phyloP scores from a whole-genome alignment of 1,140 invertebrate species.

The Nylanderia fulva region DNA sequence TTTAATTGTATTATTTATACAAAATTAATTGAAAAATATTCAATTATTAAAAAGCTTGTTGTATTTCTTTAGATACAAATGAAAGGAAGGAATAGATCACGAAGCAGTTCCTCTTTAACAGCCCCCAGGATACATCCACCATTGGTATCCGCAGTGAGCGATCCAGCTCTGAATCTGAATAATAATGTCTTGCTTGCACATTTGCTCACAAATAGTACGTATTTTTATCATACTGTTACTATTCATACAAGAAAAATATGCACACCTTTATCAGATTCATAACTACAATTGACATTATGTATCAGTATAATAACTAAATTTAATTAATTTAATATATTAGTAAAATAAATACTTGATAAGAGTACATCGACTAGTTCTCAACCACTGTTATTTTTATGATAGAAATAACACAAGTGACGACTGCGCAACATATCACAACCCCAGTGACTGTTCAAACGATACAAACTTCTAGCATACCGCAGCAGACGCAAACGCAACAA shows the following conservation, averaged over 20 bases:
- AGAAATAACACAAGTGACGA: conserved; percentile 75
- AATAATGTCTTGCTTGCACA: conserved; percentile 89
- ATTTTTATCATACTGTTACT: background rate
- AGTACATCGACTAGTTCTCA: background rate
- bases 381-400: background rate
- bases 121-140: conserved; percentile 83
- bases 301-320: conserved; percentile 6
- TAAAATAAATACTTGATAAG: background rate
- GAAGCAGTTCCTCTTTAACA: conserved; percentile 84
- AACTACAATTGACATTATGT: background rate
- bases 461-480: conserved; percentile 82
- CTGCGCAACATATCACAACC: conserved; percentile 83
- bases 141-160: conserved; percentile 87
- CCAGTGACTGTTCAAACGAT: conserved; percentile 82
- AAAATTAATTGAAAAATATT: conserved; percentile 5
- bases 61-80: conserved; percentile 81
- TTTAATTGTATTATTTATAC: background rate
- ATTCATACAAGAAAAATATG: background rate
- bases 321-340: conserved; percentile 15
- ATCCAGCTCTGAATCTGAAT: conserved; percentile 86
- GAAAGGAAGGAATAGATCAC: conserved; percentile 84
- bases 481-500: conserved; percentile 81
- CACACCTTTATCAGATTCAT: background rate
- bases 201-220: conserved; percentile 87
- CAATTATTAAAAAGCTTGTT: conserved; percentile 32